A percentile compares a stretch with the other conserved stretches of the same genome.
phyloP scores from a whole-genome alignment of 2,888 invertebrate genomes.

The Thalpophila matura region DNA sequence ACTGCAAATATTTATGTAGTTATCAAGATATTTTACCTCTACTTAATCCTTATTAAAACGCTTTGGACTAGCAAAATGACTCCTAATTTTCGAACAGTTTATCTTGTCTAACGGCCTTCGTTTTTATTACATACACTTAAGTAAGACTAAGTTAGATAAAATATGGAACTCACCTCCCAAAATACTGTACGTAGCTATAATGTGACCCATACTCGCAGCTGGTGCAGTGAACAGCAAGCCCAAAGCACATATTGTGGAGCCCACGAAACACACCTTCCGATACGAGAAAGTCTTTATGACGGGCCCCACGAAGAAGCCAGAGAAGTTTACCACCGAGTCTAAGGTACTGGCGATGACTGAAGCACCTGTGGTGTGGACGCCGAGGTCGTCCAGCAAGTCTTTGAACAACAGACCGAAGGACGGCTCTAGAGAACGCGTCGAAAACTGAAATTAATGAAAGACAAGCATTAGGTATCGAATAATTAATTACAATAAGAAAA shows the following conservation, averaged over 20 bases:
- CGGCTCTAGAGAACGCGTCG: constrained; percentile 95
- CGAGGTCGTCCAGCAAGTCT: constrained; percentile 92
- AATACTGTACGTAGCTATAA: constrained; percentile 93
- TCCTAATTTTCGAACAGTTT: too few species aligned
- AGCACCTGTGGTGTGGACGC: constrained; percentile 94
- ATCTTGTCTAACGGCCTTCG: too few species aligned
- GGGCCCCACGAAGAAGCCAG: constrained; percentile 94
- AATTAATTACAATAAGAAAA: neutral
- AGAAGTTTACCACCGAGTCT: constrained; percentile 95
- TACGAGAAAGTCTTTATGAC: constrained; percentile 94
- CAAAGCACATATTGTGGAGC: constrained; percentile 92
- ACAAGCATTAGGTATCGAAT: constrained; percentile 1
- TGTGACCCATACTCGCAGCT: constrained; percentile 93
- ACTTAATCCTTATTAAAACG: too few species aligned
- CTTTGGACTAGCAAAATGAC: too few species aligned
- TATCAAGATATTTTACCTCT: too few species aligned
- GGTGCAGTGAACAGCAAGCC: constrained; percentile 93
- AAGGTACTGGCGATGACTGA: constrained; percentile 94
- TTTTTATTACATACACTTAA: too few species aligned
- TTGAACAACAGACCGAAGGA: constrained; percentile 95
- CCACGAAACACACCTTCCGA: constrained; percentile 93
- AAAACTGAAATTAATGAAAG: constrained; percentile 91
- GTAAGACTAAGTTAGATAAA: neutral
- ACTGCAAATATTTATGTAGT: too few species aligned
- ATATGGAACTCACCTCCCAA: constrained; percentile 91